These are phyloP conservation scores for Pteria penguin DNA, from an alignment of 2,888 invertebrate species.

Conservation along the genomic window DNA sequence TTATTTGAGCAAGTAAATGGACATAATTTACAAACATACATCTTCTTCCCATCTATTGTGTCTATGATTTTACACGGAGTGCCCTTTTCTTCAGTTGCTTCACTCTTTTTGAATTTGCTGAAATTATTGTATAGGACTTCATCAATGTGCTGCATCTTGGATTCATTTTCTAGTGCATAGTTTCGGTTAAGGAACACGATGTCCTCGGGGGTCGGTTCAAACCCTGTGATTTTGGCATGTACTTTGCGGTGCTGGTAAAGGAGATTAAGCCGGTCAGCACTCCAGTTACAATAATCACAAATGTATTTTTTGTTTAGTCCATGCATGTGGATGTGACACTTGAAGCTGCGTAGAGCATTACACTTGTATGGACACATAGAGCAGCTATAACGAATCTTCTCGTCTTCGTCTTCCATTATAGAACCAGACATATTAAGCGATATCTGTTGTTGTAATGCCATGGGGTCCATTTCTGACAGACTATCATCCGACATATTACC, in stretches of 20 bases:
- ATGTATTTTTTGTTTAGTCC: conserved; percentile 66
- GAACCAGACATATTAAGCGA: conserved; percentile 40
- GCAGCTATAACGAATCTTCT: conserved; percentile 62
- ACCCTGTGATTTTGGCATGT: conserved; percentile 62
- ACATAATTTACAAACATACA: conserved; percentile 64
- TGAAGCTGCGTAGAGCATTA: conserved; percentile 65
- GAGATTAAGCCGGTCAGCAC: conserved; percentile 68
- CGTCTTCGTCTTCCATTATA: conserved; percentile 40
- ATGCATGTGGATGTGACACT: conserved; percentile 72
- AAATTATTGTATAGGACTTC: conserved; percentile 24
- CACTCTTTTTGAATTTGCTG: conserved; percentile 28
- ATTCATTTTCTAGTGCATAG: conserved; percentile 60
- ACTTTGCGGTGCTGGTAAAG: conserved; percentile 73
- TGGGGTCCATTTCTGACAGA: conserved; percentile 43
- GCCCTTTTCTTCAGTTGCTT: conserved; percentile 33
- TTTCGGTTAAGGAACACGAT: conserved; percentile 69
- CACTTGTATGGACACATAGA: conserved; percentile 68
- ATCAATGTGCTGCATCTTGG: conserved; percentile 24
- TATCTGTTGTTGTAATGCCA: conserved; percentile 40
- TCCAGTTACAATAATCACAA: conserved; percentile 77
- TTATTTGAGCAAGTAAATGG: conserved; percentile 64
- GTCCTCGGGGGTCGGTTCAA: conserved; percentile 61
- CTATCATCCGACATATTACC: conserved; percentile 42
- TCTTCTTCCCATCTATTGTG: conserved; percentile 44
- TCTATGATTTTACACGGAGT: not conserved